Conservation (phyloP, 2,888 invertebrate genomes). For the Apamea anceps region DNA sequence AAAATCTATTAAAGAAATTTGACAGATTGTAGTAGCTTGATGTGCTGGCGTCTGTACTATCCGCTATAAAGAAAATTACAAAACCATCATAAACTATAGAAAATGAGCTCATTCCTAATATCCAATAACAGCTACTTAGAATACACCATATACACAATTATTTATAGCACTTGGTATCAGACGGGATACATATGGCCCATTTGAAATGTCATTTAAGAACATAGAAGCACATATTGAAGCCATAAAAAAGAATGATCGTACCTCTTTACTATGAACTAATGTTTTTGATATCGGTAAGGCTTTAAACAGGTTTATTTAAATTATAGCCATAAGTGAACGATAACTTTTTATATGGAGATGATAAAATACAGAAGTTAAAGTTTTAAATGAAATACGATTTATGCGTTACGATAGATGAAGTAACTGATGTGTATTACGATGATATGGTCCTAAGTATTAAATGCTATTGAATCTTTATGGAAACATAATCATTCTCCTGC, state of each 20-base stretch:
- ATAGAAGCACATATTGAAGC: conserved; percentile 52
- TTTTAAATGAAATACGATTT: conserved; percentile 25
- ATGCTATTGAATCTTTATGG: not conserved
- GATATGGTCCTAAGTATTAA: not conserved
- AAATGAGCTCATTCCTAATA: conserved; percentile 5
- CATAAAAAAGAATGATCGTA: conserved; percentile 60
- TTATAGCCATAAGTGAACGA: conserved; percentile 1
- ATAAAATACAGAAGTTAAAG: conserved; percentile 43
- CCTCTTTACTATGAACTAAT: conserved; percentile 51
- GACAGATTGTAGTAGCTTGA: too few relatives aligned
- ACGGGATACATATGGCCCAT: conserved; percentile 45
- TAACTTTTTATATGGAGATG: conserved; percentile 24
- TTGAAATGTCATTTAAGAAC: conserved; percentile 44
- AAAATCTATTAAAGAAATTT: too few relatives aligned
- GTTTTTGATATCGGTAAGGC: conserved; percentile 41
- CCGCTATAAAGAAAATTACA: not conserved
- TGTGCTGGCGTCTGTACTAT: too few relatives aligned
- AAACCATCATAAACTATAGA: not conserved
- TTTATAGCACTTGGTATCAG: conserved; percentile 45
- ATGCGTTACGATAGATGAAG: not conserved
- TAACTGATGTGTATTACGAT: not conserved
- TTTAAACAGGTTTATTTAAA: conserved; percentile 51
- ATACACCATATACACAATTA: conserved; percentile 21
- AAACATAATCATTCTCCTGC: too few relatives aligned
- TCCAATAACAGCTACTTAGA: conserved; percentile 25